phyloP scores from a whole-genome alignment of 1,140 invertebrate genomes.

The Globodera ellingtonae region DNA sequence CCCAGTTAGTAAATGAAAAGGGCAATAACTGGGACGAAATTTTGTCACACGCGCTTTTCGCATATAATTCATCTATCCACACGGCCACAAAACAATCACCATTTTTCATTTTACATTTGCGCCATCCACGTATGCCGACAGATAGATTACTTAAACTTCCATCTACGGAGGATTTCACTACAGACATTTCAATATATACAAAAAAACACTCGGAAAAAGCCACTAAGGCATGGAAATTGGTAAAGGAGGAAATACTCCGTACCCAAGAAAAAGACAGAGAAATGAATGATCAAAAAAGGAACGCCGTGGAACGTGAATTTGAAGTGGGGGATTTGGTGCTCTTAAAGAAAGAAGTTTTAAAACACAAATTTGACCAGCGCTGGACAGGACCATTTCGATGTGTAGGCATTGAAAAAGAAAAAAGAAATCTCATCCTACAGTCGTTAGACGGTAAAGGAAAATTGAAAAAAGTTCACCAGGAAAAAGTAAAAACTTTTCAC shows the following conservation, averaged over 20 bases:
- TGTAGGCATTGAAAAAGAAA: not conserved
- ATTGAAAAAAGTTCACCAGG: not conserved
- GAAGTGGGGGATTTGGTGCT: not conserved
- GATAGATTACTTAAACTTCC: not conserved
- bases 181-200: not conserved
- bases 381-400: not conserved
- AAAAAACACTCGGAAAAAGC: not conserved
- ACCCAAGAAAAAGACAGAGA: too few relatives aligned
- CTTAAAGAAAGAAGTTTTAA: not conserved
- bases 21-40: not conserved
- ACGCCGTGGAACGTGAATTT: too few relatives aligned
- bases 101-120: not conserved
- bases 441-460: not conserved
- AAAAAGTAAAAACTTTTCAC: not conserved
- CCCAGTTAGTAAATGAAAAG: not conserved
- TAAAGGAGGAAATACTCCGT: too few relatives aligned
- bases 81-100: not conserved
- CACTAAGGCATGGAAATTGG: not conserved
- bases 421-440: not conserved
- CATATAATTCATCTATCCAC: not conserved
- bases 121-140: not conserved
- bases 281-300: too few relatives aligned
- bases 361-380: not conserved
- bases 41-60: not conserved
- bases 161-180: not conserved